Base-by-base conservation (phyloP, 2,797 vertebrate species). In the Chaenodraco wilsoni region DNA sequence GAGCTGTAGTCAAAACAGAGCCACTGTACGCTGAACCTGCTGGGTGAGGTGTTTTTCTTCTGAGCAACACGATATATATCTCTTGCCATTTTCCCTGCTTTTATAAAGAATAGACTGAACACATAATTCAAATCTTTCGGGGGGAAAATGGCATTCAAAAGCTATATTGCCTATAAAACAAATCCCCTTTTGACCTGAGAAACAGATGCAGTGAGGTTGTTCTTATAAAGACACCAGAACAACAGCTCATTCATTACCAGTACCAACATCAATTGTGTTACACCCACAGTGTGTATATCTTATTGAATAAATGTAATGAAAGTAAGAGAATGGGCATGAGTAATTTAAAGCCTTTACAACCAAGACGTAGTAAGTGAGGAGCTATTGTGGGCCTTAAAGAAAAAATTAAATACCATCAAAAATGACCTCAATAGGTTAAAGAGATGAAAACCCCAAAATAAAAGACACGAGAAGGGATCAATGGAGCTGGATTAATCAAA, bases 1-100 rank as follows among this genome's bases (percentile, higher is more conserved):
- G 23, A 69, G 64, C 63, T 63, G 71, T 43, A 70, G 63, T 84
- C 65, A 78, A 72, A 84, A 59, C 69, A 71, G 41, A 77, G 61
- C 7, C 55, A 63, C 37, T 45, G 40, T 46, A 13, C 45, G 37
- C 37, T 12, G 5, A 71, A 61, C 59, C 50, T 51, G 59, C 76
- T 37, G 33, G 16, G 55, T 16, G 49, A 65, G 59, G 11, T 0
- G 16, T 70, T 55, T 12, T 37, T 60, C 17, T 67, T 43, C 51
- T 27, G 43, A 76, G 59, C 15, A 44, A 52, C 11, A 46, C 7
- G 9, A 62, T 12, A 69, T 61, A 78, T 41, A 45, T 40, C 16
- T 33, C 44, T 6, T 37, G 0, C 3, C 4, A 46, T 27, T 65
- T 60, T 2, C 16, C 11, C 19, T 33, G 2, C n/a, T 65, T 55